These are phyloP conservation scores for Antechinus flavipes DNA, from an alignment of 2,113 vertebrate genomes.

Conservation along the genomic window DNA sequence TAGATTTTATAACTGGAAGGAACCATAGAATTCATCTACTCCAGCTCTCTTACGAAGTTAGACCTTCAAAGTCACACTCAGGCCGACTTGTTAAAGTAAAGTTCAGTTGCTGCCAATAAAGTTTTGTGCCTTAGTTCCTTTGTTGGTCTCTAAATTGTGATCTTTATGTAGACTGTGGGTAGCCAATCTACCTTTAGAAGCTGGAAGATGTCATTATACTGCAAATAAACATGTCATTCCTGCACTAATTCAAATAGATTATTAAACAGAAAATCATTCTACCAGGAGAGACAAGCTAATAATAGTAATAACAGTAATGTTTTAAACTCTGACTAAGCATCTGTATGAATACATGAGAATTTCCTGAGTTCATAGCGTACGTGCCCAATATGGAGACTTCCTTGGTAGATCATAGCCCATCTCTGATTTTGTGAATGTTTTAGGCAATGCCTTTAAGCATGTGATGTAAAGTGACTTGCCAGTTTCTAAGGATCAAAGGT, in stretches of 20 bases:
- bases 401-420: background rate
- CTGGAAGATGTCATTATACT: background rate
- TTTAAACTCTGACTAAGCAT: background rate
- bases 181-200: background rate
- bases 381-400: background rate
- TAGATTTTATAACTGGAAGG: background rate
- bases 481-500: background rate
- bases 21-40: background rate
- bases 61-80: background rate
- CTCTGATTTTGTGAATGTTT: background rate
- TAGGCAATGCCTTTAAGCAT: background rate
- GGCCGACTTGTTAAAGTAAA: background rate
- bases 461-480: background rate
- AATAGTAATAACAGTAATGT: background rate
- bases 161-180: background rate
- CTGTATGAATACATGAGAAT: background rate
- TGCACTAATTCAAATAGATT: background rate
- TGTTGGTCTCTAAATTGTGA: background rate
- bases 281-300: background rate
- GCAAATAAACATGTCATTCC: background rate
- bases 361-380: background rate
- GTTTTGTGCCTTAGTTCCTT: background rate
- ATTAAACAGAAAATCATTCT: background rate
- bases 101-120: background rate
- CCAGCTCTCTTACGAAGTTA: background rate